These are phyloP conservation scores for Xestobium rufovillosum DNA, from an alignment of 2,888 invertebrate species.

Conservation along the genomic window DNA sequence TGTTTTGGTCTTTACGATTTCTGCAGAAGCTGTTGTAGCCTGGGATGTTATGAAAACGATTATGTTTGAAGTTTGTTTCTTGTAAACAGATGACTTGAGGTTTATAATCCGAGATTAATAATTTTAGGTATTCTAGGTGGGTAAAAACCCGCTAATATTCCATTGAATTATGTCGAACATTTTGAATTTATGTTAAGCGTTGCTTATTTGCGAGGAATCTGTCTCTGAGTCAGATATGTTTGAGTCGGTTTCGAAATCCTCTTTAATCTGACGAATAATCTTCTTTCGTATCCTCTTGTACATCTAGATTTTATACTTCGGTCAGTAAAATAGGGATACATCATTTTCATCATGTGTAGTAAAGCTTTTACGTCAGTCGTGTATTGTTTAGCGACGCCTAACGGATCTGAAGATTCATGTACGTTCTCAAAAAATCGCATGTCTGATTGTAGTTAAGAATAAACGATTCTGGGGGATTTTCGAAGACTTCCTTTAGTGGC, in stretches of 20 bases:
- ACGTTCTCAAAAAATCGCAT: no score
- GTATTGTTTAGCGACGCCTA: no score
- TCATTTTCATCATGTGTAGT: no score
- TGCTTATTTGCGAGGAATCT: neutral
- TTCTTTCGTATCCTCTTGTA: neutral
- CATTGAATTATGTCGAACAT: slow-evolving; percentile 7
- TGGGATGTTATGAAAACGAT: slow-evolving; percentile 6
- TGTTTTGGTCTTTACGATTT: slow-evolving; percentile 10
- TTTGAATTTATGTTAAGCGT: no score
- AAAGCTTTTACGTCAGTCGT: no score
- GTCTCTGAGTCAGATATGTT: neutral
- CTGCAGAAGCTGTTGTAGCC: slow-evolving; percentile 11
- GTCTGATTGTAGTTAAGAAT: no score
- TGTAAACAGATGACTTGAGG: slow-evolving; percentile 11
- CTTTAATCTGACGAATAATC: neutral
- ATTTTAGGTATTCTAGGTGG: slow-evolving; percentile 9
- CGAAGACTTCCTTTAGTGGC: no score
- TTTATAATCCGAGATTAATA: slow-evolving; percentile 6
- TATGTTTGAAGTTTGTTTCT: slow-evolving; percentile 16
- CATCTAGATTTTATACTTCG: neutral
- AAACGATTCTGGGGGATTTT: no score
- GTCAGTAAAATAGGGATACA: neutral
- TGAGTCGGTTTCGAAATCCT: neutral
- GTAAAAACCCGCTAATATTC: slow-evolving; percentile 11
- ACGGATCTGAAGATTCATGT: no score